Base-by-base conservation (phyloP, 2,113 vertebrate genomes). In the Notothenia rossii region DNA sequence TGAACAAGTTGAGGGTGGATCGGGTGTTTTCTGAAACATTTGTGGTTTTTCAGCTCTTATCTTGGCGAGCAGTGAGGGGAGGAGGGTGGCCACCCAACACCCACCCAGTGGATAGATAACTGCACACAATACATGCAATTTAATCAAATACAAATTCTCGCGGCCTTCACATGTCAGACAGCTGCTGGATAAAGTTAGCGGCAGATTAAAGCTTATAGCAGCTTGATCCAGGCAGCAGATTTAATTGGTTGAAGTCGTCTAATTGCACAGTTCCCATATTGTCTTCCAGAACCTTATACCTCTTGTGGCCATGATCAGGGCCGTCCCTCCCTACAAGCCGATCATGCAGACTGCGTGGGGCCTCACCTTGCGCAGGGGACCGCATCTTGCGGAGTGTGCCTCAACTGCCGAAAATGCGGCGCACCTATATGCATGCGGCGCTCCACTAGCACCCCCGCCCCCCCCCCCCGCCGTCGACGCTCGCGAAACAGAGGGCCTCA, bases 21-120 rank as follows among this genome's bases (percentile, higher is more conserved):
- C 61, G 60, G 46, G 54, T 79, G 49, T 72, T 75, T 71, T 83
- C 51, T 55, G 45, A 76, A 29, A 65, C 78, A 56, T 56, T 79
- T 84, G 72, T 86, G 79, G 86, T 85, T 92, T 72, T 81, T 81
- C 53, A 43, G 14, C 68, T 87, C 92, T 95, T 94, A 94, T 95
- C 93, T 93, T 36, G 4, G 33, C 4, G 7, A 86, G 80, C 94
- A 94, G 94, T 10, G 36, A 78, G 67, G 89, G 88, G 86, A 88
- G 84, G 86, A 82, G 82, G 75, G 77, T 48, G 66, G 53, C 79
- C 7, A 59, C 89, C 87, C 84, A 77, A 58, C 75, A 83, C 83
- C 81, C 84, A 75, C 86, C 88, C 90, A 60, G 77, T 64, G 48
- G 18, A 69, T 10, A 91, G 91, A 93, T 92, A 91, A 91, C 72